Conservation (phyloP, 23 tunicate species). For the Botrylloides violaceus region DNA sequence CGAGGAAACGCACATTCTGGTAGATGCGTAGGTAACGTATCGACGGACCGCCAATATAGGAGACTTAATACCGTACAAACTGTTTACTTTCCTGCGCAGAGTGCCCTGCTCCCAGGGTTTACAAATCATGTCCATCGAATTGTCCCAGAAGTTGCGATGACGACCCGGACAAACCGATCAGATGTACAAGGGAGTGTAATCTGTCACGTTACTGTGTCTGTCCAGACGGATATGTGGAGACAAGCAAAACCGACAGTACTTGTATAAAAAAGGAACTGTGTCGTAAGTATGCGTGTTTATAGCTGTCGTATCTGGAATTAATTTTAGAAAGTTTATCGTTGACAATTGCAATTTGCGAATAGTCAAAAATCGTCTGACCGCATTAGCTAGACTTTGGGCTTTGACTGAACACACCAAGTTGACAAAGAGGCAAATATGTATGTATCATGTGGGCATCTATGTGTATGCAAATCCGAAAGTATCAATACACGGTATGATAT, state of each 20-base stretch:
- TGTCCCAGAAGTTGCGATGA: constrained; percentile 7
- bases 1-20: not conserved
- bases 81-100: not conserved
- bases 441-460: too few relatives aligned
- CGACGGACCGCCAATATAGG: too few relatives aligned
- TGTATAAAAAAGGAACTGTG: not conserved
- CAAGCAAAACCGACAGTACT: constrained; percentile 7
- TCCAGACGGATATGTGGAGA: not conserved
- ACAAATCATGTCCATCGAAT: not conserved
- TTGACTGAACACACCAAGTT: too few relatives aligned
- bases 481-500: too few relatives aligned
- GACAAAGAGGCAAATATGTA: too few relatives aligned
- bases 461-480: too few relatives aligned
- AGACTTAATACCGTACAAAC: too few relatives aligned
- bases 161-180: not conserved
- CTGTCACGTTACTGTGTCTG: not conserved
- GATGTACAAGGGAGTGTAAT: not conserved
- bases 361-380: too few relatives aligned
- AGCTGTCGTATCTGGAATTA: too few relatives aligned
- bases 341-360: too few relatives aligned
- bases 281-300: not conserved
- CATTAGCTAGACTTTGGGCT: too few relatives aligned
- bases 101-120: not conserved
- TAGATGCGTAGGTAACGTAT: not conserved
- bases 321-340: too few relatives aligned